A percentile compares a stretch with the other conserved stretches of the same genome.
Evolutionary conservation across 2,888 invertebrate genomes (phyloP).

Genomic region (Idaea dimidiata): DNA sequence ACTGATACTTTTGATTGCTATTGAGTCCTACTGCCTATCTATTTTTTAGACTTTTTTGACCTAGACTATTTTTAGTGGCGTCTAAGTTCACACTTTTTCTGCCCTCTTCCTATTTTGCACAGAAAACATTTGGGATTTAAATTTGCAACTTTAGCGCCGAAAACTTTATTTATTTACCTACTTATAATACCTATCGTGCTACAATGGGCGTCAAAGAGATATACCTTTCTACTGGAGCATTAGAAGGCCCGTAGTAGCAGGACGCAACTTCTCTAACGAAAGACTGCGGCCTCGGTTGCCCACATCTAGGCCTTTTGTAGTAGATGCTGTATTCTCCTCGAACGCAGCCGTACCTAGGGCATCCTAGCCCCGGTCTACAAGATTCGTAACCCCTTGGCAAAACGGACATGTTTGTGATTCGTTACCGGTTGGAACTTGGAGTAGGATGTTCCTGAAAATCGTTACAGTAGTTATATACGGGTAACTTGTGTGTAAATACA

Average conservation of each 20-base stretch:
- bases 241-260: conserved; percentile 53
- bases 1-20: no score
- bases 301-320: conserved; percentile 65
- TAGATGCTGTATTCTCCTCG: conserved; percentile 63
- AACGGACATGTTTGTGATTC: conserved; percentile 58
- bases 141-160: no score
- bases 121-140: no score
- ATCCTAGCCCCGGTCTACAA: conserved; percentile 32
- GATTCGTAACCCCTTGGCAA: conserved; percentile 61
- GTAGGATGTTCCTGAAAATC: neutral
- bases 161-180: no score
- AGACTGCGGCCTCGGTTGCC: conserved; percentile 69
- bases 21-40: no score
- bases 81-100: no score
- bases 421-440: conserved; percentile 20
- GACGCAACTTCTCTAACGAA: conserved; percentile 52
- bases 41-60: no score
- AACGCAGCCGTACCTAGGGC: conserved; percentile 59
- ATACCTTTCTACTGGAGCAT: conserved; percentile 60
- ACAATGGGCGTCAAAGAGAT: no score
- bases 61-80: no score
- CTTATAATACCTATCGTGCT: no score
- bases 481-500: no score
- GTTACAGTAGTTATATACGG: neutral
- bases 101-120: no score